Conservation (phyloP, 2,113 vertebrate species). For the Chunga burmeisteri region DNA sequence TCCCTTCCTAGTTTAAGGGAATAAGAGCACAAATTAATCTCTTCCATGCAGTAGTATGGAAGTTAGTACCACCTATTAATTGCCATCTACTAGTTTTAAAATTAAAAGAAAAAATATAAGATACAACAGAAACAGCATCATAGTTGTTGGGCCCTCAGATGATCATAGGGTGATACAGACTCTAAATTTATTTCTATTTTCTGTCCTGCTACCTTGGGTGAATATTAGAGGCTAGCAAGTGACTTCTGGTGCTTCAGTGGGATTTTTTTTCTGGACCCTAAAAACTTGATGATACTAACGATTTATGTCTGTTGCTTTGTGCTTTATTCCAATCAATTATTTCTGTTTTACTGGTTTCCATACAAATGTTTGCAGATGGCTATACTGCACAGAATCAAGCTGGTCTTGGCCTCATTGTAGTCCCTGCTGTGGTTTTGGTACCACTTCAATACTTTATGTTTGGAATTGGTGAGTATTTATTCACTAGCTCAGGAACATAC, state of each 20-base stretch:
- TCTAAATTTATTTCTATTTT: not conserved
- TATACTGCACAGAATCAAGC: slow-evolving; percentile 39
- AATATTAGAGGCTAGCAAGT: not conserved
- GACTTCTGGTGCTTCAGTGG: not conserved
- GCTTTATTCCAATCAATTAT: not conserved
- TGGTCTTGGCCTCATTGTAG: slow-evolving; percentile 72
- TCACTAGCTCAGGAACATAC: not conserved
- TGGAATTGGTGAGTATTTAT: slow-evolving; percentile 66
- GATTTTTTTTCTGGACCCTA: not conserved
- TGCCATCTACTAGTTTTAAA: not conserved
- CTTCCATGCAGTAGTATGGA: not conserved
- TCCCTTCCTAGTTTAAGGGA: not conserved
- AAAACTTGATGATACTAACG: not conserved
- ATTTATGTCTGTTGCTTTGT: not conserved
- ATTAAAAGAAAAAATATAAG: not conserved
- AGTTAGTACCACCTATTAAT: not conserved
- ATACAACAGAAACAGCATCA: not conserved
- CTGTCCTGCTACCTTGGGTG: not conserved
- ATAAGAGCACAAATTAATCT: not conserved
- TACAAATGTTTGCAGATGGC: slow-evolving; percentile 64
- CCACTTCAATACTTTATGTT: slow-evolving; percentile 69
- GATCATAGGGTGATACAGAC: not conserved
- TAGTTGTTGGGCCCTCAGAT: not conserved
- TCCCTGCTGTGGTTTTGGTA: slow-evolving; percentile 64
- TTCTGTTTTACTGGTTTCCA: not conserved